These are phyloP conservation scores for Parasteatoda tepidariorum DNA, from an alignment of 1,140 invertebrate species.

Conservation along the genomic window DNA sequence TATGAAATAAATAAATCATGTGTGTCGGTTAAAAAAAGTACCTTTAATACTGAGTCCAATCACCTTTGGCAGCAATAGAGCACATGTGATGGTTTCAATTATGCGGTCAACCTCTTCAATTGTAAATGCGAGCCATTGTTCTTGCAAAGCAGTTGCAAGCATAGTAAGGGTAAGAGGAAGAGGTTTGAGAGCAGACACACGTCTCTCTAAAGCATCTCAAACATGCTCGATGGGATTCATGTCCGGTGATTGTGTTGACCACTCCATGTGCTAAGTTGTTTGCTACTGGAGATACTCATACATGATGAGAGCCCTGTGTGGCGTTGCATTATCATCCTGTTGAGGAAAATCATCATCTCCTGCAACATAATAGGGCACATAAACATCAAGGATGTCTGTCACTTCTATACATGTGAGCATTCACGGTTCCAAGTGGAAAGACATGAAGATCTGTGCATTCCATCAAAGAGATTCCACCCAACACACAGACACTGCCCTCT, in stretches of 20 bases:
- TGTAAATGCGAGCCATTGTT: not conserved
- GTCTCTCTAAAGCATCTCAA: not conserved
- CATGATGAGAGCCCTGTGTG: not conserved
- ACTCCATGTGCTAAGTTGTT: not conserved
- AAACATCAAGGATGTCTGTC: slow-evolving; percentile 6
- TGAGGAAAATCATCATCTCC: not conserved
- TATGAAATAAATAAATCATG: not conserved
- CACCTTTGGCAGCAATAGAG: not conserved
- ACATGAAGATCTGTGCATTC: slow-evolving; percentile 7
- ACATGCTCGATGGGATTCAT: not conserved
- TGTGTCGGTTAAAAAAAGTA: not conserved
- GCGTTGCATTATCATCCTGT: not conserved
- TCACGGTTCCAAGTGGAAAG: not conserved
- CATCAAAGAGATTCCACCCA: not conserved
- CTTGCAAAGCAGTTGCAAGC: not conserved
- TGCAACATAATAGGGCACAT: not conserved
- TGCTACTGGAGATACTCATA: not conserved
- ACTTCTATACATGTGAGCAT: not conserved
- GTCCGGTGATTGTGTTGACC: not conserved
- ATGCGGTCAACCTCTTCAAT: not conserved
- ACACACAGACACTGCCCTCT: not conserved
- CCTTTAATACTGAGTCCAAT: not conserved
- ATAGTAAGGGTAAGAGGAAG: not conserved
- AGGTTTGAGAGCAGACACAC: not conserved
- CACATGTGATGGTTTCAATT: not conserved